These are phyloP conservation scores for Ctenomys sociabilis DNA, from an alignment of 2,113 vertebrate species.

Conservation along the genomic window DNA sequence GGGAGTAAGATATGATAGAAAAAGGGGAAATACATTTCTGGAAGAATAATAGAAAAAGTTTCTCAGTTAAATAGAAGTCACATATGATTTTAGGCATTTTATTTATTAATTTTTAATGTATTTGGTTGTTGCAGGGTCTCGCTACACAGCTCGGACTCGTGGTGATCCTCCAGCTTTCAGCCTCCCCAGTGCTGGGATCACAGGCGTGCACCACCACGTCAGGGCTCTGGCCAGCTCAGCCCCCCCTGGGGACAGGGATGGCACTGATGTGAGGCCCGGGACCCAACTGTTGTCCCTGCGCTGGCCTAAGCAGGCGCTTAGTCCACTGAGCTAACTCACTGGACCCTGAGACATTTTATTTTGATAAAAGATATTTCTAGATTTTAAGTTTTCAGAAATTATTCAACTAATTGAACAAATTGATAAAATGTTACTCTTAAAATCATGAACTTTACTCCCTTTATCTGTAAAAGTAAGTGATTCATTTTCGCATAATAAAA, in stretches of 20 bases:
- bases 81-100: not conserved
- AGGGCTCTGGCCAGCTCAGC: too few relatives aligned
- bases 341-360: not conserved
- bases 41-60: not conserved
- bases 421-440: not conserved
- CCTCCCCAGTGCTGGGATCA: too few relatives aligned
- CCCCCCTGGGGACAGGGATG: too few relatives aligned
- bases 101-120: not conserved
- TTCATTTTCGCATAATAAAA: not conserved
- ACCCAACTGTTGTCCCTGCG: too few relatives aligned
- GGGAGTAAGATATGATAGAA: not conserved
- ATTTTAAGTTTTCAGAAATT: slow-evolving; percentile 4
- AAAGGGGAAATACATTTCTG: not conserved
- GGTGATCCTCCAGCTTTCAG: too few relatives aligned
- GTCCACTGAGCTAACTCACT: too few relatives aligned
- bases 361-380: not conserved
- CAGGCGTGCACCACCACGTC: too few relatives aligned
- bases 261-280: too few relatives aligned
- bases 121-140: too few relatives aligned
- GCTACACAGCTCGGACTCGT: too few relatives aligned
- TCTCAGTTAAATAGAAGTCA: not conserved
- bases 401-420: not conserved
- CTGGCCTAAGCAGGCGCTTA: too few relatives aligned
- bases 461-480: not conserved
- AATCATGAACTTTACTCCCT: not conserved